A percentile compares a stretch with the other conserved stretches of the same genome.
Evolutionary conservation across 2,113 vertebrate species (phyloP).

Genomic region (Trogon surrucura): DNA sequence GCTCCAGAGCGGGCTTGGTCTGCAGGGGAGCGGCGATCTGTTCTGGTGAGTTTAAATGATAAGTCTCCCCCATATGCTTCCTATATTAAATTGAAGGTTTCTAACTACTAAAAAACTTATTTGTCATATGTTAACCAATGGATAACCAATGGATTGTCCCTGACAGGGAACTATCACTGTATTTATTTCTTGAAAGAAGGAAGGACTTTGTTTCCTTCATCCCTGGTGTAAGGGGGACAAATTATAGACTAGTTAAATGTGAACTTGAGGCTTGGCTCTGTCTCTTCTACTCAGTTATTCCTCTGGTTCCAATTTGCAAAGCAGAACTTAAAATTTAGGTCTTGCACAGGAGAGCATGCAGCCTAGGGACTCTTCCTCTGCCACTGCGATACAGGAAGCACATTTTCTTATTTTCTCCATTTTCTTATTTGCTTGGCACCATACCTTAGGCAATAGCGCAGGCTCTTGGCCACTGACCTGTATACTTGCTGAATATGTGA

Average conservation of each 20-base stretch:
- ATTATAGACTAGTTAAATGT: neutral
- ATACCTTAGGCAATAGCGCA: neutral
- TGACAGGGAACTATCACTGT: neutral
- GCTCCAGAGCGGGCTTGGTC: too few species aligned
- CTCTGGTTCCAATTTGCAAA: neutral
- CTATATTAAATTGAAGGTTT: neutral
- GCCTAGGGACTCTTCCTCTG: neutral
- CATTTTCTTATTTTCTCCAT: neutral
- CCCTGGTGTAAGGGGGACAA: neutral
- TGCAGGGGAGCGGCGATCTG: too few species aligned
- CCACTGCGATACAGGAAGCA: neutral
- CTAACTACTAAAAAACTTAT: neutral
- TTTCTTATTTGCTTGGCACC: neutral
- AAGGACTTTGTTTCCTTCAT: neutral
- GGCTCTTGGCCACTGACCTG: fast-evolving
- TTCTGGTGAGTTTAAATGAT: neutral
- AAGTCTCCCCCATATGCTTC: neutral
- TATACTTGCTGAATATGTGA: neutral
- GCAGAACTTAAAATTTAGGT: neutral
- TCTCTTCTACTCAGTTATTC: neutral
- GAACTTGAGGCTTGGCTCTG: neutral
- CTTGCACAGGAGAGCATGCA: neutral
- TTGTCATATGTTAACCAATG: neutral
- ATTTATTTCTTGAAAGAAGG: neutral
- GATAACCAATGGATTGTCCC: neutral